Evolutionary conservation across 2,113 vertebrate species (phyloP).

Genomic region (Cyanocitta stelleri): DNA sequence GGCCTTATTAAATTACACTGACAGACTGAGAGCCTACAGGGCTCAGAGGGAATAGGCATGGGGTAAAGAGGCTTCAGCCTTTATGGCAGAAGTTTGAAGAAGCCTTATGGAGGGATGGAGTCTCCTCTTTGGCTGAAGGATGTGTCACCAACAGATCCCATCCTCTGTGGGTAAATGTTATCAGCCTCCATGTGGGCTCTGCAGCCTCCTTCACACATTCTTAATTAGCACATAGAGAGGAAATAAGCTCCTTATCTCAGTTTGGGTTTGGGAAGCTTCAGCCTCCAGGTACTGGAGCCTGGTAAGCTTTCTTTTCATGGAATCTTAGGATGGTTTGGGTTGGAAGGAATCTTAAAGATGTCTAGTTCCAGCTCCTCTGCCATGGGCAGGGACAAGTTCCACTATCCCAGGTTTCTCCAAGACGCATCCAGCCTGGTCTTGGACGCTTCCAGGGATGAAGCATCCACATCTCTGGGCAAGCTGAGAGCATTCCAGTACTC

Average conservation of each 20-base stretch:
- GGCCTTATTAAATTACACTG: neutral
- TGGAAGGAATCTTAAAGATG: neutral
- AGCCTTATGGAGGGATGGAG: neutral
- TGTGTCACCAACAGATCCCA: neutral
- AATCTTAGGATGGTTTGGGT: neutral
- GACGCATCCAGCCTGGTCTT: neutral
- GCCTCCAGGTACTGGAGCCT: neutral
- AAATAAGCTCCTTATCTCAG: neutral
- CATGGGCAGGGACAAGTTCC: neutral
- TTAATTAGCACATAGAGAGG: neutral
- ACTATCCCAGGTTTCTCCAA: neutral
- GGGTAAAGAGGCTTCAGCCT: neutral
- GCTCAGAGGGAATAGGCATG: neutral
- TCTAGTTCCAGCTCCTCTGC: neutral
- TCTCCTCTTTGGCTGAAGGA: neutral
- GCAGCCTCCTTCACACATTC: neutral
- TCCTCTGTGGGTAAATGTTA: neutral
- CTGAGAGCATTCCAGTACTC: neutral
- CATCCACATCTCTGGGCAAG: neutral
- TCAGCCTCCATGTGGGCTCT: neutral
- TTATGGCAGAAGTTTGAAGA: neutral
- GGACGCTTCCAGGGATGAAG: neutral
- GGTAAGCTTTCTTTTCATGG: neutral
- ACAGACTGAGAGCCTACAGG: neutral
- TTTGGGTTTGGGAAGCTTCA: neutral